Evolutionary conservation across 2,888 invertebrate species (phyloP).

Genomic region (Coenonympha arcania): DNA sequence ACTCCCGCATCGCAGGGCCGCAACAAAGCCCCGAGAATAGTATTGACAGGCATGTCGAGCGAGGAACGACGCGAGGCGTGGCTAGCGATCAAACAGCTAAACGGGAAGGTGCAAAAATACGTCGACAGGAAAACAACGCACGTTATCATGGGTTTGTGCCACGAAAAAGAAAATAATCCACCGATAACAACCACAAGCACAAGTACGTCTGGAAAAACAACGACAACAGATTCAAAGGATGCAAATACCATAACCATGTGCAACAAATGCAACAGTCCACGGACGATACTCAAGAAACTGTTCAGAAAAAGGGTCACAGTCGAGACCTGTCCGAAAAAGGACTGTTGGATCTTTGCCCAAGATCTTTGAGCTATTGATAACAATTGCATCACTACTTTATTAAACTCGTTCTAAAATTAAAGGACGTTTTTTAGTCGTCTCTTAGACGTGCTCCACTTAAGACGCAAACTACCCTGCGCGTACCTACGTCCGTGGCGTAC

Average conservation of each 20-base stretch:
- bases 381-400: too few species aligned
- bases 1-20: neutral
- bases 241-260: slow-evolving; percentile 12
- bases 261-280: slow-evolving; percentile 22
- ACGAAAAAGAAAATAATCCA: neutral
- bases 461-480: too few species aligned
- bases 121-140: slow-evolving; percentile 84
- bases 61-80: slow-evolving; percentile 39
- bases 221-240: neutral
- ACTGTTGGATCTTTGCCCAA: too few species aligned
- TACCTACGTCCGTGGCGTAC: too few species aligned
- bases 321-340: neutral
- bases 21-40: slow-evolving; percentile 38
- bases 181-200: neutral
- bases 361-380: too few species aligned
- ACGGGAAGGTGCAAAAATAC: slow-evolving; percentile 42
- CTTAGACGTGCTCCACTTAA: too few species aligned
- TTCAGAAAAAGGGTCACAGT: slow-evolving; percentile 17
- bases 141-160: slow-evolving; percentile 75
- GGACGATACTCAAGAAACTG: slow-evolving; percentile 16
- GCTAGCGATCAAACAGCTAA: slow-evolving; percentile 37
- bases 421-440: too few species aligned
- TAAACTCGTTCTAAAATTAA: too few species aligned
- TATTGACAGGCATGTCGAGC: slow-evolving; percentile 55
- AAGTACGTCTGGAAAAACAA: neutral